Evolutionary conservation across 1,140 invertebrate species (phyloP).

Genomic region (Cotesia chilonis): DNA sequence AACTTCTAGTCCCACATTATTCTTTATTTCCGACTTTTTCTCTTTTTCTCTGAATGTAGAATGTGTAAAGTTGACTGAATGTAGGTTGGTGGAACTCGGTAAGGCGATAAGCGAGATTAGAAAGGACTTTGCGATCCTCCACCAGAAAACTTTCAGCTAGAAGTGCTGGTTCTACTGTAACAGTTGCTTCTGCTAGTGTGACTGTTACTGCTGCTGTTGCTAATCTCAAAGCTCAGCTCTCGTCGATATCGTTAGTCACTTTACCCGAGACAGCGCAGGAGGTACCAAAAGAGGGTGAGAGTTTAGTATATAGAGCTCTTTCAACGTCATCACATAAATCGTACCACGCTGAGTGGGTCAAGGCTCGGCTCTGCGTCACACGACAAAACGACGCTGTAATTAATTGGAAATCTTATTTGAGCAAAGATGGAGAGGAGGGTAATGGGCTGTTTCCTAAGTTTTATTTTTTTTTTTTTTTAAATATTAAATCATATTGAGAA

Average conservation of each 20-base stretch:
- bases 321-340: slow-evolving; percentile 36
- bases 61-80: neutral
- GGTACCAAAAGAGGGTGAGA: neutral
- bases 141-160: slow-evolving; percentile 11
- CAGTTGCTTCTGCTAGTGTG: too few species aligned
- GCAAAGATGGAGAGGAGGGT: too few species aligned
- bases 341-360: slow-evolving; percentile 22
- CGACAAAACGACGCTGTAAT: slow-evolving; percentile 36
- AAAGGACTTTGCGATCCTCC: slow-evolving; percentile 50
- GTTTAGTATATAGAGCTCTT: slow-evolving; percentile 22
- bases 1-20: neutral
- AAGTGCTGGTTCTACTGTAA: too few species aligned
- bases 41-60: neutral
- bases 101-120: slow-evolving; percentile 53
- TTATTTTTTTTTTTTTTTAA: neutral
- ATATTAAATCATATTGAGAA: too few species aligned
- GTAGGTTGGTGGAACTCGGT: slow-evolving; percentile 40
- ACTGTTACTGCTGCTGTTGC: neutral
- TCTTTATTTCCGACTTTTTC: neutral
- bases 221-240: slow-evolving; percentile 5
- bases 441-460: neutral
- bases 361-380: slow-evolving; percentile 24
- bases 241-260: slow-evolving; percentile 35
- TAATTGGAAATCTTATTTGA: slow-evolving; percentile 22
- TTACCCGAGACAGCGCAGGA: slow-evolving; percentile 14